Base-by-base conservation (phyloP, 2,113 vertebrate genomes). In the Tetraodon nigroviridis region DNA sequence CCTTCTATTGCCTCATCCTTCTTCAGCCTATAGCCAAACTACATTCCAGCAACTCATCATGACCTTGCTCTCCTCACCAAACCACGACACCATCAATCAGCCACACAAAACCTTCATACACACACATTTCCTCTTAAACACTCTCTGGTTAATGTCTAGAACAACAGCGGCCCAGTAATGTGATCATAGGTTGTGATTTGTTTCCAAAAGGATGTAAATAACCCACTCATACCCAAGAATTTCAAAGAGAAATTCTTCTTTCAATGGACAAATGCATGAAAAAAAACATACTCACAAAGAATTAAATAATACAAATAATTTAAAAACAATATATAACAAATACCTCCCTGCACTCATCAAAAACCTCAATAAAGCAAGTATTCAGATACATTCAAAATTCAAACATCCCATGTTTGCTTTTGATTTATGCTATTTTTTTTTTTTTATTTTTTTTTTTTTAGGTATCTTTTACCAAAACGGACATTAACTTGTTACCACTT, bases 221-320 rank as follows among this genome's bases (percentile, higher is more conserved):
- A 37, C 32, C 3, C 8, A 37, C 50, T 48, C 45, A 13, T 4
- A 55, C 57, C 68, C 75, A 52, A 62, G 56, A 75, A 61, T 55
- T 54, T 58, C 55, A 53, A 60, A 70, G 29, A 67, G 19, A 53
- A 49, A 48, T 29, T 54, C 21, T 58, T 52, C 17, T 58, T 65
- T 68, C 40, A 61, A 51, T 71, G 61, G 19, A 58, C 12, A 60
- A 49, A 16, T 78, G 68, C 53, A 68, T n/a, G n/a, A 37, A 64
- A 29, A 70, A 78, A 69, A 71, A 37, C 17, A 64, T 41, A 49
- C 22, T 24, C 22, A 24, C 64, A 71, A 48, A 0, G 61, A 51
- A 75, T 65, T 46, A 17, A 17, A 71, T 66, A 68, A 66, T 73
- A 84, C 60, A 80, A 84, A 86, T 80, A 80, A 76, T 71, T 81